Percentiles rank a stretch among this genome's conserved stretches.
phyloP scores from a whole-genome alignment of 2,888 invertebrate species.

The Rotaria macrura region DNA sequence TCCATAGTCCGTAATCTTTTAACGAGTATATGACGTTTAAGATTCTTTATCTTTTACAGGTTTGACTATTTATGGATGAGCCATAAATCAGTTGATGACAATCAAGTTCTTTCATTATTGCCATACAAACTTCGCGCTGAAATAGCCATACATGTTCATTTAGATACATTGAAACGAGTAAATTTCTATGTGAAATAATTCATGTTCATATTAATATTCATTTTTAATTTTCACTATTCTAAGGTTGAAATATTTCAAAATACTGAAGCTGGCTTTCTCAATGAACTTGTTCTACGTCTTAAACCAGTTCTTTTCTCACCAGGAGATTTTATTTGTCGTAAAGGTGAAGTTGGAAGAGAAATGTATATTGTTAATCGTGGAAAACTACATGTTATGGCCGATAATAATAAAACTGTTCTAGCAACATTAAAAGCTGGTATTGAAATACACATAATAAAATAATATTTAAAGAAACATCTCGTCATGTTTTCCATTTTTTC shows the following conservation, averaged over 20 bases:
- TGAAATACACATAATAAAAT: background rate
- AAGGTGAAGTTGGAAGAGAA: constrained; percentile 97
- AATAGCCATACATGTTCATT: constrained; percentile 95
- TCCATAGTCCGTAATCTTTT: too few relatives aligned
- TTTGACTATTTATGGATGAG: constrained; percentile 44
- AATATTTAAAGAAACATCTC: too few relatives aligned
- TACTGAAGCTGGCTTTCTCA: constrained; percentile 94
- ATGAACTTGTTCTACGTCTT: constrained; percentile 83
- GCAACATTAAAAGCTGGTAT: constrained; percentile 83
- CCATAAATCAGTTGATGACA: constrained; percentile 33
- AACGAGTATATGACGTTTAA: too few relatives aligned
- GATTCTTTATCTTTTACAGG: background rate
- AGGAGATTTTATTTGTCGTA: constrained; percentile 94
- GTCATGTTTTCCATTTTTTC: background rate
- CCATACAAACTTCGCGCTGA: constrained; percentile 89
- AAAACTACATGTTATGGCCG: constrained; percentile 55
- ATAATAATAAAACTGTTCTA: constrained; percentile 85
- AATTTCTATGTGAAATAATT: background rate
- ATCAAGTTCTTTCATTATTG: constrained; percentile 37
- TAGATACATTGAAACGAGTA: constrained; percentile 84
- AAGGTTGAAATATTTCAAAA: constrained; percentile 90
- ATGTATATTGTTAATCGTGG: constrained; percentile 99
- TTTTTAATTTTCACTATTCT: background rate
- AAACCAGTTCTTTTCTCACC: constrained; percentile 92
- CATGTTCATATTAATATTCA: background rate